Base-by-base conservation (phyloP, 2,797 vertebrate genomes). In the Oreonectes daqikongensis region DNA sequence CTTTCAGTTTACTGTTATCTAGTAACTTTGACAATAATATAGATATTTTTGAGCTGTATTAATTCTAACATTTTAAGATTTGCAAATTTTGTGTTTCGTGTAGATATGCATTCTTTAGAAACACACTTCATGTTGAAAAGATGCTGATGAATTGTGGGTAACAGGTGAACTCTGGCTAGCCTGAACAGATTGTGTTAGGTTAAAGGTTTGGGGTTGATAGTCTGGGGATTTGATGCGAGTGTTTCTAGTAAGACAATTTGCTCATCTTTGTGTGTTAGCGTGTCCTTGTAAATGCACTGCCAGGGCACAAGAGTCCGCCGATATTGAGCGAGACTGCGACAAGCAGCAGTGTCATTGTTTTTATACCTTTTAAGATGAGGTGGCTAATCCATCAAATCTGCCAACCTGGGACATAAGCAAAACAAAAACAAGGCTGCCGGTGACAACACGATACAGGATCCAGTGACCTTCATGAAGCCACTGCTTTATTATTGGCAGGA, bases 331-430 rank as follows among this genome's bases (percentile, higher is more conserved):
- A 20, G 59, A 15, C 55, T 28, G 10, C 32, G 65, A 68, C 52
- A 18, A 48, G 28, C 15, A 48, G 46, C 26, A 55, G 42, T 38
- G 65, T 60, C 65, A 20, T 17, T 60, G 65, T 61, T 55, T 69
- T 76, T 30, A 40, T 48, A 76, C 65, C 42, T 50, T 61, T 61
- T 38, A 65, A 69, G 20, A 60, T 48, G 17, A 76, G 40, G 38
- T 38, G 42, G 55, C 65, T 69, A 68, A 69, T 76, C 74, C 65
- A 76, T 76, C 74, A 76, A 61, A 76, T 60, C 40, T 76, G 74
- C 53, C 65, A 76, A 28, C 42, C 57, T 30, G 42, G 42, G 42
- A 17, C 42, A 59, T 30, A 44, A 44, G n/a, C 40, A 22, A 35
- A 44, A 72, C 38, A 67, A 59, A 50, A 61, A 59, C 3, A 61